Percentiles rank a stretch among this genome's conserved stretches.
These are phyloP conservation scores for Catharus fuscescens DNA, from an alignment of 2,113 vertebrate species.

Conservation along the genomic window DNA sequence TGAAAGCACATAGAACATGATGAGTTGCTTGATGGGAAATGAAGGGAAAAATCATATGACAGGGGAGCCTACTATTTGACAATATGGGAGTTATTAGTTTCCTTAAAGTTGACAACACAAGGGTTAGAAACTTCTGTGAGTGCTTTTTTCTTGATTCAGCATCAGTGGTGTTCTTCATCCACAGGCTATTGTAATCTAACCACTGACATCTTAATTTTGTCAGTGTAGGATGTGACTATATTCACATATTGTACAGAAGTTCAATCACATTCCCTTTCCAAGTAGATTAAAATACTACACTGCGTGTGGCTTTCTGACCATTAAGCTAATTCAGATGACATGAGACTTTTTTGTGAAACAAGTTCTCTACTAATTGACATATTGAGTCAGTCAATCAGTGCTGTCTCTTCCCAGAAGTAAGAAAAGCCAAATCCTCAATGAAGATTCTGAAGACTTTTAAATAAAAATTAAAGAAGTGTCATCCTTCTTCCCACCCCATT, in stretches of 20 bases:
- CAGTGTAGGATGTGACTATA: background rate
- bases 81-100: background rate
- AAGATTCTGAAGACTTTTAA: background rate
- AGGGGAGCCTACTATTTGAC: background rate
- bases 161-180: background rate
- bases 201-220: background rate
- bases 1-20: background rate
- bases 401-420: background rate
- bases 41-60: background rate
- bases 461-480: background rate
- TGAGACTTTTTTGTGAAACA: background rate
- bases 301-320: background rate
- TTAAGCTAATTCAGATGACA: background rate
- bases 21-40: background rate
- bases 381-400: background rate
- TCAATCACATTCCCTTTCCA: background rate
- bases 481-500: background rate
- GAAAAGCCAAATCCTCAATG: background rate
- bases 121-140: background rate
- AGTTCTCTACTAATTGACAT: slow-evolving; percentile 1
- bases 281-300: background rate
- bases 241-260: background rate
- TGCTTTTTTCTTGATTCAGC: background rate
- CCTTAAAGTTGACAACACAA: background rate
- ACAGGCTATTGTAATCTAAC: background rate